A percentile compares a stretch with the other conserved stretches of the same genome.
phyloP scores from a whole-genome alignment of 2,797 vertebrate species.

The Fundulus diaphanus region DNA sequence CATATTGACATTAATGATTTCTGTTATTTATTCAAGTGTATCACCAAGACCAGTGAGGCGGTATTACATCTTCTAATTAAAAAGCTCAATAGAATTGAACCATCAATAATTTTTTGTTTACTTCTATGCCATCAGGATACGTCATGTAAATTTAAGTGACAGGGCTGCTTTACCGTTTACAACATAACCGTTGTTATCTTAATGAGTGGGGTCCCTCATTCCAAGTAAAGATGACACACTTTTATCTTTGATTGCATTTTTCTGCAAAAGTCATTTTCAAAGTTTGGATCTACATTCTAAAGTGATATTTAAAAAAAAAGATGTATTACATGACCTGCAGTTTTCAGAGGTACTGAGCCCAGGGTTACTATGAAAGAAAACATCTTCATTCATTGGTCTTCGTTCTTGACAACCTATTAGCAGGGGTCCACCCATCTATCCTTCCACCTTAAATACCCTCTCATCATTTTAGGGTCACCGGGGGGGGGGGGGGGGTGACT shows the following conservation, averaged over 20 bases:
- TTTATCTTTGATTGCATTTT: neutral
- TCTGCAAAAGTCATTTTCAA: neutral
- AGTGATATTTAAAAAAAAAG: neutral
- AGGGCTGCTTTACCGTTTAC: neutral
- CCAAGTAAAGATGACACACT: neutral
- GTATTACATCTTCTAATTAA: neutral
- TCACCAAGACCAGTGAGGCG: neutral
- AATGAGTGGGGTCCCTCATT: neutral
- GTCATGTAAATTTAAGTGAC: neutral
- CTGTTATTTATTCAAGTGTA: neutral
- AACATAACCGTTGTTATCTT: neutral
- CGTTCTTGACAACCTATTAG: no score
- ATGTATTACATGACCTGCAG: neutral
- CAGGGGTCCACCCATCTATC: no score
- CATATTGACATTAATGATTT: slow-evolving; percentile 7
- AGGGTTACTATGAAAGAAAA: neutral
- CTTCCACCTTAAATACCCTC: no score
- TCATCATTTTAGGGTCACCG: no score
- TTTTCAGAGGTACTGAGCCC: neutral
- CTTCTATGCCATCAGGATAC: neutral
- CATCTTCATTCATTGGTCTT: neutral
- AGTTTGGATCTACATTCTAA: neutral
- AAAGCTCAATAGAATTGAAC: neutral
- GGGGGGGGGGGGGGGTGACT: no score
- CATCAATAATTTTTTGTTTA: neutral